phyloP scores from a whole-genome alignment of 2,113 vertebrate species.

The Glaucomys volans region DNA sequence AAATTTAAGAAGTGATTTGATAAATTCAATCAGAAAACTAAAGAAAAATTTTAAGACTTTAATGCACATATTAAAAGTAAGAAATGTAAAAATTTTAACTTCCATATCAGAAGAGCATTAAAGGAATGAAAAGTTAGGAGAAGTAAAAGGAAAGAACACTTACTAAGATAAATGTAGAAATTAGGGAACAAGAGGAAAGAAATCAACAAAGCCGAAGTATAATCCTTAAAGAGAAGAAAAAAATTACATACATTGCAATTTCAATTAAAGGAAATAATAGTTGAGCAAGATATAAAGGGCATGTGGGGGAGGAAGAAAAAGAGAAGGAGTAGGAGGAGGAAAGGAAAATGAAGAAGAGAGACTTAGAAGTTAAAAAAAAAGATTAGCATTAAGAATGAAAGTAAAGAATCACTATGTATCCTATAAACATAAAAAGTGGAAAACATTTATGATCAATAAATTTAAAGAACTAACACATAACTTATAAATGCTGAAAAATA shows the following conservation, averaged over 20 bases:
- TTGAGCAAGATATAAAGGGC: background rate
- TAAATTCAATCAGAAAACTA: background rate
- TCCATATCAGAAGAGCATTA: background rate
- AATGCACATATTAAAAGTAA: background rate
- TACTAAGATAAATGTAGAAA: background rate
- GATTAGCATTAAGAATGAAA: background rate
- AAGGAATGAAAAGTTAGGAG: background rate
- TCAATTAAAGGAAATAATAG: background rate
- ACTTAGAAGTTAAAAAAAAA: background rate
- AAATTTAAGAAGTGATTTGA: background rate
- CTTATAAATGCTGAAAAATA: background rate
- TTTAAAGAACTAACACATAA: background rate
- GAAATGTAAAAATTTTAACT: background rate
- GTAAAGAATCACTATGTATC: background rate
- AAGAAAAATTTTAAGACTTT: background rate
- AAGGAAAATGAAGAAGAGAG: background rate
- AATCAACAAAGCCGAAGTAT: background rate
- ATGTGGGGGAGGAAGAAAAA: background rate
- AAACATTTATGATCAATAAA: background rate
- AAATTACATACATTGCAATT: background rate
- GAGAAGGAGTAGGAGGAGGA: accelerated
- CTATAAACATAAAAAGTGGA: background rate
- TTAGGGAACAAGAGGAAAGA: background rate
- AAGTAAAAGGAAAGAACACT: background rate
- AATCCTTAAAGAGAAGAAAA: background rate